These are phyloP conservation scores for Lepisosteus osseus DNA, from an alignment of 2,113 vertebrate genomes.

Conservation along the genomic window DNA sequence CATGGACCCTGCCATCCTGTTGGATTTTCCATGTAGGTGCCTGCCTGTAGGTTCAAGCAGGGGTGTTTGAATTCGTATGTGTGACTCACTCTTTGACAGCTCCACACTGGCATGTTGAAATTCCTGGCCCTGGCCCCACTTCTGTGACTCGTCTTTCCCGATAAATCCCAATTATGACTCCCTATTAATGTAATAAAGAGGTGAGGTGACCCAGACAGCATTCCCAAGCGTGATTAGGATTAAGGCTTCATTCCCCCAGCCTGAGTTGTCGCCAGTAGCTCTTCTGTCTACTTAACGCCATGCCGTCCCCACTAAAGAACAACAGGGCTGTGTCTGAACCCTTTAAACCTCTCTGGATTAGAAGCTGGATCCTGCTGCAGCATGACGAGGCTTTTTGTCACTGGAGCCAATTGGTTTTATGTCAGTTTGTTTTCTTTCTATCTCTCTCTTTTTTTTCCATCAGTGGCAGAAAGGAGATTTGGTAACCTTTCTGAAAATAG, in stretches of 20 bases:
- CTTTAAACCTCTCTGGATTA: slow-evolving; percentile 66
- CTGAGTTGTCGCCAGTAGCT: slow-evolving; percentile 77
- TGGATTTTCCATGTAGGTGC: slow-evolving; percentile 31
- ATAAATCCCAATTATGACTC: slow-evolving; percentile 65
- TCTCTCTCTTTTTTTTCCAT: slow-evolving; percentile 22
- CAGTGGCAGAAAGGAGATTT: slow-evolving; percentile 9
- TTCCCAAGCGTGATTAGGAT: slow-evolving; percentile 69
- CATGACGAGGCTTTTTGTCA: slow-evolving; percentile 67
- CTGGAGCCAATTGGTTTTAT: slow-evolving; percentile 58
- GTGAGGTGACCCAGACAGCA: slow-evolving; percentile 68
- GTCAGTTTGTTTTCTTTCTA: slow-evolving; percentile 47
- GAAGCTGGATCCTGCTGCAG: slow-evolving; percentile 60
- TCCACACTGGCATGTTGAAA: slow-evolving; percentile 48
- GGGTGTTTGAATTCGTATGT: slow-evolving; percentile 32
- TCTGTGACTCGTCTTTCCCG: slow-evolving; percentile 39
- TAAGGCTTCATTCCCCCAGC: slow-evolving; percentile 66
- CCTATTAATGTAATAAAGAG: slow-evolving; percentile 44
- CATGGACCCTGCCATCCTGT: no score
- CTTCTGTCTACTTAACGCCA: slow-evolving; percentile 67
- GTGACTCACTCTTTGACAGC: slow-evolving; percentile 53
- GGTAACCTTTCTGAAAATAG: slow-evolving; percentile 24
- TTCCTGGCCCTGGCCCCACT: slow-evolving; percentile 62
- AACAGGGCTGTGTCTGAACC: slow-evolving; percentile 53
- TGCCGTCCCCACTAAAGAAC: slow-evolving; percentile 42
- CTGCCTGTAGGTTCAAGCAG: slow-evolving; percentile 20